Percentiles rank a stretch among this genome's conserved stretches.
Conservation (phyloP, 2,888 invertebrate genomes). For the Tachina lurida region DNA sequence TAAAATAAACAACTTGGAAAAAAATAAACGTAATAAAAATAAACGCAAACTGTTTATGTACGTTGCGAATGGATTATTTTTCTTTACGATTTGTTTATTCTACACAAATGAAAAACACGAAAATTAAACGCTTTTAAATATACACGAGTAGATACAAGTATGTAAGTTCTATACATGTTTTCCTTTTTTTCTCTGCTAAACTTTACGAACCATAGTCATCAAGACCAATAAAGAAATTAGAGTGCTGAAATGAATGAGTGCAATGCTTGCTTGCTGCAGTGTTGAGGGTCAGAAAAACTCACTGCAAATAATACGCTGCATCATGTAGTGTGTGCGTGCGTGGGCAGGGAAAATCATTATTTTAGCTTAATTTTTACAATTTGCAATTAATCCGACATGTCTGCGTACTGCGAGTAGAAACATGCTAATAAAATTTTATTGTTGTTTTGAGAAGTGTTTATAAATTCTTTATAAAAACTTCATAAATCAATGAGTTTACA, state of each 20-base stretch:
- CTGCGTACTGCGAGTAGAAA: background rate
- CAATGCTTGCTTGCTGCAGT: constrained; percentile 21
- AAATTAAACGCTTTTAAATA: constrained; percentile 19
- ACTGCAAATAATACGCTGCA: background rate
- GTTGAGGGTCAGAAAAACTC: background rate
- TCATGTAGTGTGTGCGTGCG: constrained; percentile 9
- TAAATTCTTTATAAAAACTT: constrained; percentile 7
- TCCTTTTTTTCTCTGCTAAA: background rate
- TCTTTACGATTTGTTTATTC: constrained; percentile 46
- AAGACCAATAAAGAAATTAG: constrained; percentile 34
- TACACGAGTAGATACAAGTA: background rate
- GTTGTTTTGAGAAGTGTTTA: constrained; percentile 9
- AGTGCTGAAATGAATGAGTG: constrained; percentile 15
- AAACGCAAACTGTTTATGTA: constrained; percentile 37
- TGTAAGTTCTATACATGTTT: background rate
- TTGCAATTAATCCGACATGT: background rate
- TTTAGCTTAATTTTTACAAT: background rate
- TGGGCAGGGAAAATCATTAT: constrained; percentile 1
- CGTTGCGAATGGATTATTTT: constrained; percentile 23
- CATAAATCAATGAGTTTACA: background rate
- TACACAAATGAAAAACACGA: constrained; percentile 24
- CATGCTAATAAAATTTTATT: constrained; percentile 27
- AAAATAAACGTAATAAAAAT: constrained; percentile 12
- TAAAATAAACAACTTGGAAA: no score
- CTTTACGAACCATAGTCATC: constrained; percentile 26